Evolutionary conservation across 30 jellyfish, hydroid and myxozoan genomes (phyloP), one percentile per base, ranked within the genome.

Genomic region (Aurelia sp.): DNA sequence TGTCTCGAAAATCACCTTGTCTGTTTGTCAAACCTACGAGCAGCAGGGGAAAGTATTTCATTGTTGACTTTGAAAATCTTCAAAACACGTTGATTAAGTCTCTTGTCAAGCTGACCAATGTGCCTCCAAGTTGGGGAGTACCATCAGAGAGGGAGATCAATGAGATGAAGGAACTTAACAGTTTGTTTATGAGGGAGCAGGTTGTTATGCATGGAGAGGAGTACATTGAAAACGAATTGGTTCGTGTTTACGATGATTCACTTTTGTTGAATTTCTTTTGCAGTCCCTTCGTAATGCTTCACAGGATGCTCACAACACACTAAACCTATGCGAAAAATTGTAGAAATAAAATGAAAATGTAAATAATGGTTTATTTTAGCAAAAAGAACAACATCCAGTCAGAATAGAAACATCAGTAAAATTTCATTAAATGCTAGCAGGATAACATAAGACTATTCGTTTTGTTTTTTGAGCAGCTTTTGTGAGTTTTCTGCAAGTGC

Each of bases 1-100:
- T 88, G 92, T 88, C 96, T 20, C 75, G 80, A 13, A 88, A 60
- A 63, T 81, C 91, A n/a, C 79, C 85, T 19, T 65, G 85, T 60
- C 68, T 79, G 60, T 59, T 76, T 51, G 80, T 87, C 47, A 68
- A 71, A 48, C 55, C 55, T 44, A 31, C 51, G 18, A 71, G 84
- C n/a, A 62, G 73, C 60, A 41, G 55, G 37, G 88, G 88, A 62
- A 85, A 70, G 51, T 66, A 31, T 82, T 74, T 70, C 64, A 74
- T 74, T 21, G 94, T 85, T 30, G 86, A 85, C 66, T 81, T 66
- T 27, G 76, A 66, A 17, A 68, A 81, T 55, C 66, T 52, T 20
- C 83, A 69, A 52, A 63, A 81, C 66, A 81, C 91, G 11, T 11
- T 81, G 78, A 81, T 81, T 58, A 66, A 68, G 52, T 53, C 91